Evolutionary conservation across 2,797 vertebrate species (phyloP).

Genomic region (Lycodopsis pacificus): DNA sequence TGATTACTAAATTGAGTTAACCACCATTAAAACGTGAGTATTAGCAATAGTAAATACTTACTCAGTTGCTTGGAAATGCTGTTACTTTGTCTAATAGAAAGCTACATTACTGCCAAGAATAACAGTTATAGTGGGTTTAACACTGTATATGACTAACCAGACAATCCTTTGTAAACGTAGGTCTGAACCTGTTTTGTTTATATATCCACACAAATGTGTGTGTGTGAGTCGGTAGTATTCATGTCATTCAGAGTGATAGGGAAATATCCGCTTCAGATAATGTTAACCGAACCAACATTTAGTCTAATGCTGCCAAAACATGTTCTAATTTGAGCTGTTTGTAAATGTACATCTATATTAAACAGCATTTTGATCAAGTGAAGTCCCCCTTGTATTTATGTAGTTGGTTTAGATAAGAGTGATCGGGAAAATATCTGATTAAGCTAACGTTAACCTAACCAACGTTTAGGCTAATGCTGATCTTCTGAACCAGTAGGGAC

Average conservation of each 20-base stretch:
- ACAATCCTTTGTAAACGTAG: background rate
- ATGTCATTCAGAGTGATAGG: background rate
- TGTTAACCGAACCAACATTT: background rate
- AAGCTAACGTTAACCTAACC: background rate
- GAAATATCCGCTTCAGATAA: background rate
- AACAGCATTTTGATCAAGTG: background rate
- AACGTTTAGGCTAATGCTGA: background rate
- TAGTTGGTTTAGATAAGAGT: background rate
- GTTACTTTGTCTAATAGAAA: background rate
- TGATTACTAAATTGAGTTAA: background rate
- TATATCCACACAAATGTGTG: background rate
- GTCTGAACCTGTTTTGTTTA: background rate
- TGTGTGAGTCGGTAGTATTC: background rate
- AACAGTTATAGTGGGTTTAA: background rate
- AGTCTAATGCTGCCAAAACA: background rate
- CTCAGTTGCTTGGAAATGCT: background rate
- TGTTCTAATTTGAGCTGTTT: background rate
- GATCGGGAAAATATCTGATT: background rate
- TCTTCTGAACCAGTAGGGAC: background rate
- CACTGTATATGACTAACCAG: background rate
- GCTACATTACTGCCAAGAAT: background rate
- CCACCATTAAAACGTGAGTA: background rate
- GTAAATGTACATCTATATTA: background rate
- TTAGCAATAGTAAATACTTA: background rate
- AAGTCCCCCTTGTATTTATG: background rate